Percentiles rank a stretch among this genome's conserved stretches.
Evolutionary conservation across 2,797 vertebrate species (phyloP).

Genomic region (Prionace glauca): DNA sequence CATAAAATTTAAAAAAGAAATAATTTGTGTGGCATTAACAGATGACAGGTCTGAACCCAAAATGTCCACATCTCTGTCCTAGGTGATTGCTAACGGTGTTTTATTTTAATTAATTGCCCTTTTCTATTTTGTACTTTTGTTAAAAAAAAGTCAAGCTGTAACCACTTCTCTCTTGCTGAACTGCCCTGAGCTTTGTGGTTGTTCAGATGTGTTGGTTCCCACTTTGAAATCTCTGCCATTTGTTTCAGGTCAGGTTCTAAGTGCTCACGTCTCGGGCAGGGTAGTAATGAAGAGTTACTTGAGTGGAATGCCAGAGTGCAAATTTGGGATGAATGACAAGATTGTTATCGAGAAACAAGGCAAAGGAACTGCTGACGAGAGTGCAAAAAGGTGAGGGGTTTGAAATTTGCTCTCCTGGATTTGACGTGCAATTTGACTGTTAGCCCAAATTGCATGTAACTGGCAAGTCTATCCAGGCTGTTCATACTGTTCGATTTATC

Average conservation of each 20-base stretch:
- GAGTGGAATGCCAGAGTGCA: constrained; percentile 98
- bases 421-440: too few relatives aligned
- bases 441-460: background rate
- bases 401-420: background rate
- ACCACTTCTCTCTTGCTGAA: background rate
- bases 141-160: background rate
- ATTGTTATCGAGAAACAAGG: constrained; percentile 98
- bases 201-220: background rate
- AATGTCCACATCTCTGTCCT: background rate
- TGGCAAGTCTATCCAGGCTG: background rate
- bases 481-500: background rate
- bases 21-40: background rate
- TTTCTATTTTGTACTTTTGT: background rate
- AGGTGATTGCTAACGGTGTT: background rate
- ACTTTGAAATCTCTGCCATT: background rate
- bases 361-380: constrained; percentile 87
- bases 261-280: constrained; percentile 91
- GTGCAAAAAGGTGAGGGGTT: constrained; percentile 82
- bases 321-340: constrained; percentile 99
- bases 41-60: background rate
- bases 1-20: background rate
- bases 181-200: background rate
- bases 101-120: background rate
- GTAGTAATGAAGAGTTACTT: constrained; percentile 99
- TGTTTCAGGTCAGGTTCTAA: constrained; percentile 86